Evolutionary conservation across 92 coral and sea anemone species (phyloP), one percentile per base, ranked within the genome.

Genomic region (Phenganax marumi): DNA sequence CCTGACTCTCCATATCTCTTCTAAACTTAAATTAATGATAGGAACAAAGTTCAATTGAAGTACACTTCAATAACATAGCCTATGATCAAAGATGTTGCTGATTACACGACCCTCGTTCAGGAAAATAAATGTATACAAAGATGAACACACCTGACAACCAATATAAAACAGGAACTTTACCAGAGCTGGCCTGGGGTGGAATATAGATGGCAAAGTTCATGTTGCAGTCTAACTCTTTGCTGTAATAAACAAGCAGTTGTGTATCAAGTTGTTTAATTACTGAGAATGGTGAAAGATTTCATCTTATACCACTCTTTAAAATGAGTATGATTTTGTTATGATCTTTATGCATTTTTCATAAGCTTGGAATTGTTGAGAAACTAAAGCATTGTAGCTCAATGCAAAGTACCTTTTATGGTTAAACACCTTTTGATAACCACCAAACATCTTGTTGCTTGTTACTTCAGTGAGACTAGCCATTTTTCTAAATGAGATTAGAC

Each of bases 141-240:
- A 33, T 0, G 43, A 33, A 50, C 64, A 70, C 50, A 87, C 98
- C 98, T 90, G 98, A 95, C 73, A 95, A 75, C 83, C 90, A 95
- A 72, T 95, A 95, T 13, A 95, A 17, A 22, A 92, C 97, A 17
- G 98, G 98, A n/a, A 92, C 93, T 81, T 95, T 95, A 73, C 84
- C 88, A 52, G 82, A 16, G 18, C 84, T 86, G 53, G 95, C 92
- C 80, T 90, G 95, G 55, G 98, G 92, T 62, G 98, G 98, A 47
- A 95, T 60, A 82, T 85, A 95, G 52, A 95, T 97, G 25, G 92
- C 92, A 85, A 95, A 92, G 50, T 95, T 95, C 98, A 95, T 95
- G 61, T 92, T 92, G 82, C 98, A 95, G 65, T 92, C 85, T 63
- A 95, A 82, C 77, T 91, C 98, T 13, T 93, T 85, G 81, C 98